These are phyloP conservation scores for Eupithecia exiguata DNA, from an alignment of 2,888 invertebrate genomes.

Conservation along the genomic window DNA sequence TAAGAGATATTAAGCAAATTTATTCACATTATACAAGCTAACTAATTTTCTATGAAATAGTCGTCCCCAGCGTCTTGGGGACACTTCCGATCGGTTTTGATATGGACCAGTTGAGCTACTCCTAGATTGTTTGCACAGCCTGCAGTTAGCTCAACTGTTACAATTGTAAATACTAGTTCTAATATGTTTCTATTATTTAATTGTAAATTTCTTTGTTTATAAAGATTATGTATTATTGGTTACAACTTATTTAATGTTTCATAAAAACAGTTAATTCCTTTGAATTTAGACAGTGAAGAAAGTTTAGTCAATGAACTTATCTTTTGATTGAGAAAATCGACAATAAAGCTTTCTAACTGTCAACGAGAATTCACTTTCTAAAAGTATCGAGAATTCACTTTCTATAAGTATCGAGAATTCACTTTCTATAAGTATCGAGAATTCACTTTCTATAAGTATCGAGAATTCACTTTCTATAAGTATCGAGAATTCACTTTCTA, in stretches of 20 bases:
- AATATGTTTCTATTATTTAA: neutral
- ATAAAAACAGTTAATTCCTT: neutral
- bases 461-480: neutral
- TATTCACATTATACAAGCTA: neutral
- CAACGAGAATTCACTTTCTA: neutral
- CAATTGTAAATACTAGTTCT: neutral
- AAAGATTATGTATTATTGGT: neutral
- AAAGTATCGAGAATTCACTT: neutral
- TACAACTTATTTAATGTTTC: neutral
- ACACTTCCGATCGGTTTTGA: neutral
- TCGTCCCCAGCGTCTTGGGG: neutral
- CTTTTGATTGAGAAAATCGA: neutral
- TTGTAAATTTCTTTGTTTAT: neutral
- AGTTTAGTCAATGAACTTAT: neutral
- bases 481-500: too few relatives aligned
- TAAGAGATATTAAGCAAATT: constrained; percentile 1
- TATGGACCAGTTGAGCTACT: neutral
- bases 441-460: neutral
- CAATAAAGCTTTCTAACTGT: too few relatives aligned
- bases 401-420: neutral
- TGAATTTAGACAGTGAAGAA: neutral
- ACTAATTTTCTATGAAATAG: neutral
- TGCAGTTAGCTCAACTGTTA: constrained; percentile 2
- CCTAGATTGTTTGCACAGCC: neutral
- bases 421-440: neutral